phyloP scores from a whole-genome alignment of 2,113 vertebrate species.

The Chaenocephalus aceratus region DNA sequence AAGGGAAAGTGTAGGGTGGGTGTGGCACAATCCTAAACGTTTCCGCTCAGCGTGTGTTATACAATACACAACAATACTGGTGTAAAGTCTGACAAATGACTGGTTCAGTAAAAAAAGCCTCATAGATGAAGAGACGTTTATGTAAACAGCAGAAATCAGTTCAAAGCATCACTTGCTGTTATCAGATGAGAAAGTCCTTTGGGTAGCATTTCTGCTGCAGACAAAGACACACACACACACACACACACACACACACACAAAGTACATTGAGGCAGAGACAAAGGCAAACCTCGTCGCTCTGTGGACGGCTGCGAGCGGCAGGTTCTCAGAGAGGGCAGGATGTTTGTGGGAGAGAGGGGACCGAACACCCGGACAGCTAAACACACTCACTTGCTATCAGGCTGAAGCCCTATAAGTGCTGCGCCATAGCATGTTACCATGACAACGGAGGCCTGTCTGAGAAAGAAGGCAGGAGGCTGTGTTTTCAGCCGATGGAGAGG shows the following conservation, averaged over 20 bases:
- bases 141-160: constrained; percentile 33
- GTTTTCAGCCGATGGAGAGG: constrained; percentile 68
- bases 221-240: constrained; percentile 59
- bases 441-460: constrained; percentile 92
- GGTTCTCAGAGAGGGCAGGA: constrained; percentile 57
- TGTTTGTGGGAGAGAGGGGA: constrained; percentile 56
- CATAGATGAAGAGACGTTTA: constrained; percentile 23
- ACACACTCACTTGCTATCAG: constrained; percentile 72
- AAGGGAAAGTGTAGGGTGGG: constrained; percentile 62
- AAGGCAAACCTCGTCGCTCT: constrained; percentile 57
- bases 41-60: constrained; percentile 67
- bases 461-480: constrained; percentile 71
- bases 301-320: constrained; percentile 43
- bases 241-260: constrained; percentile 1
- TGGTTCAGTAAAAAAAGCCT: constrained; percentile 9
- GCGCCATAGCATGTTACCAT: constrained; percentile 95
- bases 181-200: constrained; percentile 56
- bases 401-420: constrained; percentile 90
- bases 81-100: constrained; percentile 52
- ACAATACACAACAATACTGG: constrained; percentile 34
- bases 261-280: constrained; percentile 49
- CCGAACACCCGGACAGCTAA: constrained; percentile 66
- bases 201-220: constrained; percentile 63
- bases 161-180: constrained; percentile 34
- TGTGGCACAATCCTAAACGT: constrained; percentile 74